Conservation (phyloP, 2,888 invertebrate species). For the Drosophila pseudotalamancana region DNA sequence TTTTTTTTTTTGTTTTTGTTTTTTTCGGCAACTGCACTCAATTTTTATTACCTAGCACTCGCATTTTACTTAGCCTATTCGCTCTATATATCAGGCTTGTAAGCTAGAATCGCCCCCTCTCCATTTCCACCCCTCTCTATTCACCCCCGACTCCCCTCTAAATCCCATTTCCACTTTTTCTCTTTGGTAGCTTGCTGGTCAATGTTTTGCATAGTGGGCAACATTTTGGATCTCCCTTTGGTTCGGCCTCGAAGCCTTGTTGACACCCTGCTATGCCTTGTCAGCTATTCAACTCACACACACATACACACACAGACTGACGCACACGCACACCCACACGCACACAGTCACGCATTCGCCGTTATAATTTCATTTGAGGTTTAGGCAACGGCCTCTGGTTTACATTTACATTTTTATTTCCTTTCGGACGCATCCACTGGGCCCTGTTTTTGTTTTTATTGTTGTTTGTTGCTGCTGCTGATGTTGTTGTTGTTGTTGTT, state of each 20-base stretch:
- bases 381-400: slow-evolving; percentile 47
- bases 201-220: slow-evolving; percentile 30
- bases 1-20: slow-evolving; percentile 25
- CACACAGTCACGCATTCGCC: slow-evolving; percentile 31
- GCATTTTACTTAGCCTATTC: slow-evolving; percentile 52
- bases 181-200: slow-evolving; percentile 21
- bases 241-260: slow-evolving; percentile 19
- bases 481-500: slow-evolving; percentile 1
- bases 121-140: too few relatives aligned
- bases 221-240: slow-evolving; percentile 44
- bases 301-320: background rate
- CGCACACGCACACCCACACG: background rate
- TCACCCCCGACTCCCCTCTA: too few relatives aligned
- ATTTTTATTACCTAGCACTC: slow-evolving; percentile 61
- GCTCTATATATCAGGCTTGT: slow-evolving; percentile 21
- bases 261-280: slow-evolving; percentile 23
- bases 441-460: background rate
- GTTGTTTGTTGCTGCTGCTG: slow-evolving; percentile 8
- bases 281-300: background rate
- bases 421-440: slow-evolving; percentile 54
- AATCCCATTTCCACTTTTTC: too few relatives aligned
- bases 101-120: too few relatives aligned
- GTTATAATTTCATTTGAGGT: slow-evolving; percentile 73
- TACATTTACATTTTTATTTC: slow-evolving; percentile 77
- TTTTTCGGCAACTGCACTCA: slow-evolving; percentile 67